phyloP scores from a whole-genome alignment of 2,888 invertebrate genomes.

The Agonopterix arenella region DNA sequence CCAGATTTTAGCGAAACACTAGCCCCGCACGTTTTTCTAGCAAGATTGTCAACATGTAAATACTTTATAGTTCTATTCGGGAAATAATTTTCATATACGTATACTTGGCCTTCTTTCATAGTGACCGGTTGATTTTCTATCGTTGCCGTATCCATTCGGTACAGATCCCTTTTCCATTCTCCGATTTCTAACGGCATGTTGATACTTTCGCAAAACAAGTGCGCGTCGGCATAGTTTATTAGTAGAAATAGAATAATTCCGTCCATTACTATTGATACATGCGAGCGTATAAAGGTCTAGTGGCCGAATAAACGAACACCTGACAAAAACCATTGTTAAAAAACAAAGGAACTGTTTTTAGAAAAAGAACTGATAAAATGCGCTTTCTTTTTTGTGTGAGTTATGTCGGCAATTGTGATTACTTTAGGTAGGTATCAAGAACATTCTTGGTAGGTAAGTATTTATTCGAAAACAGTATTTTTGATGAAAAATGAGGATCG shows the following conservation, averaged over 20 bases:
- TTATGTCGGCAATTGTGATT: too few relatives aligned
- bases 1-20: slow-evolving; percentile 43
- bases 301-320: too few relatives aligned
- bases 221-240: slow-evolving; percentile 19
- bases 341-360: too few relatives aligned
- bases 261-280: too few relatives aligned
- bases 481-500: not conserved
- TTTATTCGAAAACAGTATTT: too few relatives aligned
- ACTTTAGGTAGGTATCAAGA: too few relatives aligned
- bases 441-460: too few relatives aligned
- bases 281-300: too few relatives aligned
- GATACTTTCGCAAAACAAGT: slow-evolving; percentile 38
- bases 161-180: slow-evolving; percentile 35
- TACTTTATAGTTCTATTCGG: slow-evolving; percentile 49
- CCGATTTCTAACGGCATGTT: slow-evolving; percentile 52
- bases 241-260: not conserved
- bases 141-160: slow-evolving; percentile 50
- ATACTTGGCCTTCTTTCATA: slow-evolving; percentile 49
- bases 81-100: slow-evolving; percentile 60
- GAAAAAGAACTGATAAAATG: too few relatives aligned
- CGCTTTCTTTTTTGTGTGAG: too few relatives aligned
- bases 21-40: slow-evolving; percentile 52
- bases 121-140: slow-evolving; percentile 50
- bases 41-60: slow-evolving; percentile 56
- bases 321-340: too few relatives aligned